phyloP scores from a whole-genome alignment of 2,113 vertebrate genomes.

The Nothobranchius kuhntae region DNA sequence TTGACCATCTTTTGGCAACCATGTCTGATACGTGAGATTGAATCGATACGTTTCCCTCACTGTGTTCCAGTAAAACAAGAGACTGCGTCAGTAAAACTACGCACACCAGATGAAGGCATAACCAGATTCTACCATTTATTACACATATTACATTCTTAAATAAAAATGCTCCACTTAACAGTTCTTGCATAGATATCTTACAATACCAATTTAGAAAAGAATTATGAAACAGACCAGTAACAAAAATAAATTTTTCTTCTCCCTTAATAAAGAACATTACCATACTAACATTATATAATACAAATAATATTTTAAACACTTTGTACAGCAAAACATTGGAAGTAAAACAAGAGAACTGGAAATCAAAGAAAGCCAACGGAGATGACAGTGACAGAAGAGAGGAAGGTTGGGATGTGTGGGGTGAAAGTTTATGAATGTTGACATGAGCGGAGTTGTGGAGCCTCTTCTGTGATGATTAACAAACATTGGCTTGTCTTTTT shows the following conservation, averaged over 20 bases:
- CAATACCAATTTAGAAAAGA: slow-evolving; percentile 99
- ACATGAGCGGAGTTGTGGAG: slow-evolving; percentile 52
- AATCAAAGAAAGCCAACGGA: slow-evolving; percentile 79
- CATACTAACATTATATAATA: slow-evolving; percentile 99
- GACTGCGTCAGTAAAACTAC: slow-evolving; percentile 1
- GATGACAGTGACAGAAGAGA: slow-evolving; percentile 80
- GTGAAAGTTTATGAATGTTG: slow-evolving; percentile 41
- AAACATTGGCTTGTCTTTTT: slow-evolving; percentile 32
- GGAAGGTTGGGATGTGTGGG: slow-evolving; percentile 65
- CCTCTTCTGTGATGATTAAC: slow-evolving; percentile 44
- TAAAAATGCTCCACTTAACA: slow-evolving; percentile 99
- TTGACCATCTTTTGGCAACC: too few relatives aligned
- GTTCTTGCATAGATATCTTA: slow-evolving; percentile 99
- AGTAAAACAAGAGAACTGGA: slow-evolving; percentile 84
- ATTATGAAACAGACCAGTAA: slow-evolving; percentile 99
- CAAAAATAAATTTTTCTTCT: slow-evolving; percentile 99
- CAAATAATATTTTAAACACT: slow-evolving; percentile 95
- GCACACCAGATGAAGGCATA: slow-evolving; percentile 2
- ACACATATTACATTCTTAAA: slow-evolving; percentile 99
- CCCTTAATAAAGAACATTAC: slow-evolving; percentile 99
- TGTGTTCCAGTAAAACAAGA: too few relatives aligned
- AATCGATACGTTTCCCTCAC: too few relatives aligned
- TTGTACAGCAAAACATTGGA: slow-evolving; percentile 91
- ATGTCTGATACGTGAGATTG: too few relatives aligned
- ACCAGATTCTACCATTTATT: slow-evolving; percentile 99